A percentile compares a stretch with the other conserved stretches of the same genome.
Conservation (phyloP, 2,113 vertebrate species). For the Colius striatus region DNA sequence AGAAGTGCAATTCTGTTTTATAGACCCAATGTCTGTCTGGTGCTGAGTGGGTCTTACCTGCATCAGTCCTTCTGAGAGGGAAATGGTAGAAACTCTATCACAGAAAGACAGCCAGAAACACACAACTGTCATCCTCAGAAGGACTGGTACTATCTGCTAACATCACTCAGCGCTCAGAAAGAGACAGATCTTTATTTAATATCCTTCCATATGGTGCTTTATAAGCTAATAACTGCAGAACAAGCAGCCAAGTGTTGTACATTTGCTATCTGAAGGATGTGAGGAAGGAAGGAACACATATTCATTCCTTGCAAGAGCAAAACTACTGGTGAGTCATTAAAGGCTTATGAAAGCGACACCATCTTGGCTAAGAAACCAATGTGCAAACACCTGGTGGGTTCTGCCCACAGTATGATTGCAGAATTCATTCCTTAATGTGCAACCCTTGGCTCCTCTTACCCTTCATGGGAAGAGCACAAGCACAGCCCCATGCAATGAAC, state of each 20-base stretch:
- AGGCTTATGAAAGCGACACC: not conserved
- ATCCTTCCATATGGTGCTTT: not conserved
- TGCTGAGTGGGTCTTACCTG: rapidly evolving
- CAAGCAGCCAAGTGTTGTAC: not conserved
- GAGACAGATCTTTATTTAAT: not conserved
- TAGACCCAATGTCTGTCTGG: not conserved
- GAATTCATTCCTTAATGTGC: not conserved
- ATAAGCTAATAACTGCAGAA: not conserved
- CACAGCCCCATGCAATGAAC: rapidly evolving
- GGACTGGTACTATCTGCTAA: not conserved
- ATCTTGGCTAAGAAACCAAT: not conserved
- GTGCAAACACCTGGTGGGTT: not conserved
- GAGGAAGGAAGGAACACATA: not conserved
- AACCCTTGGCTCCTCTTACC: not conserved
- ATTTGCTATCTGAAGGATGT: not conserved
- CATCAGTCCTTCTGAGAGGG: not conserved
- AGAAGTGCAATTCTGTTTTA: not conserved
- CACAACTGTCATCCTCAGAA: not conserved
- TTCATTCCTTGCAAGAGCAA: not conserved
- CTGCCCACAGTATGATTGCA: not conserved
- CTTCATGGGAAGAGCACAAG: rapidly evolving
- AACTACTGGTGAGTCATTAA: not conserved
- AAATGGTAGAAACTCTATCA: rapidly evolving
- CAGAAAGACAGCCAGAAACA: not conserved
- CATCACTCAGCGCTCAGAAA: not conserved